A percentile compares a stretch with the other conserved stretches of the same genome.
phyloP scores from a whole-genome alignment of 2,797 vertebrate species.

The Kryptolebias ocellatus region DNA sequence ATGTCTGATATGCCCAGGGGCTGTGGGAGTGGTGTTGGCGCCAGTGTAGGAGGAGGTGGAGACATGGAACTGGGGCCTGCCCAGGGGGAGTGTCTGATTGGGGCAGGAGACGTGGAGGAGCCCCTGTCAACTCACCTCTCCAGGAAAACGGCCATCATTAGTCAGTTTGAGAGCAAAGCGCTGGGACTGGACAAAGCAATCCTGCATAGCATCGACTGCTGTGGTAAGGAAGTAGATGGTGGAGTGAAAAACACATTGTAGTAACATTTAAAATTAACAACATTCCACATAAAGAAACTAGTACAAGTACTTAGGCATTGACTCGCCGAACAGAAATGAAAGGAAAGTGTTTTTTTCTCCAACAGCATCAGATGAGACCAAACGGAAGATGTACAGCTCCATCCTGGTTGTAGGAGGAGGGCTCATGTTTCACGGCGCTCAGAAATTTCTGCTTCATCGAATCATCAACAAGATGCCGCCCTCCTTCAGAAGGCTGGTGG shows the following conservation, averaged over 20 bases:
- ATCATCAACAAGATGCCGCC: conserved; percentile 99
- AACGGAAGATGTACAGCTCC: conserved; percentile 99
- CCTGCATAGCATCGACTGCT: conserved; percentile 98
- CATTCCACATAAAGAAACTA: background rate
- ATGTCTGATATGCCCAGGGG: conserved; percentile 68
- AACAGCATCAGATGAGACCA: conserved; percentile 96
- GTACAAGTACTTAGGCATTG: background rate
- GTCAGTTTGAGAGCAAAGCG: conserved; percentile 97
- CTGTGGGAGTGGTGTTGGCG: conserved; percentile 46
- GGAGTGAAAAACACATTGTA: background rate
- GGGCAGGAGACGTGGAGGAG: conserved; percentile 89
- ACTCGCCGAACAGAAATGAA: background rate
- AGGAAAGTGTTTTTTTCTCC: background rate
- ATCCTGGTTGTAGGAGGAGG: conserved; percentile 97
- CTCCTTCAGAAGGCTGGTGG: conserved; percentile 94
- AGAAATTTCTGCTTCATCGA: conserved; percentile 95
- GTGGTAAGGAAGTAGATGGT: conserved; percentile 82
- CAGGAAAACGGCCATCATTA: conserved; percentile 88
- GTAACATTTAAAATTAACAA: background rate
- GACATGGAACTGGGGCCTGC: conserved; percentile 88
- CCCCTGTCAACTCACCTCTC: conserved; percentile 86
- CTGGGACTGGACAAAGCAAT: conserved; percentile 96
- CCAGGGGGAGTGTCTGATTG: conserved; percentile 87
- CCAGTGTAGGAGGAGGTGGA: conserved; percentile 70
- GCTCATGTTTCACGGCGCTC: conserved; percentile 93